These are phyloP conservation scores for Watsonalla binaria DNA, from an alignment of 2,888 invertebrate species.

Conservation along the genomic window DNA sequence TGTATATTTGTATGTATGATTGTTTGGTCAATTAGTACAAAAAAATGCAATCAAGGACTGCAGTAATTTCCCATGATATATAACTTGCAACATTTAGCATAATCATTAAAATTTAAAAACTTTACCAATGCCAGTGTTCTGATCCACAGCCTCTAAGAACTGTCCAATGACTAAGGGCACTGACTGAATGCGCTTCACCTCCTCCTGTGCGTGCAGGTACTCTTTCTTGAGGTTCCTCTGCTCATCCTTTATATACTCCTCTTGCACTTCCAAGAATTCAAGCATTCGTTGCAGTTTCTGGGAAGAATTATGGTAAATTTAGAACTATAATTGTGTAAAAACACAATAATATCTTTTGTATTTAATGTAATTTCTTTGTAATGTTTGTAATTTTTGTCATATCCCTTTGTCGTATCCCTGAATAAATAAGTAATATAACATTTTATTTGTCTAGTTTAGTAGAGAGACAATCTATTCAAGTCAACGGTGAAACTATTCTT, in stretches of 20 bases:
- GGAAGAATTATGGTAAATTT: slow-evolving; percentile 8
- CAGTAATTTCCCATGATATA: neutral
- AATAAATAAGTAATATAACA: no score
- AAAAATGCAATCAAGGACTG: no score
- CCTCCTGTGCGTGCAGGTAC: slow-evolving; percentile 98
- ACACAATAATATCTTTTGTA: no score
- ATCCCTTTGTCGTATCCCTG: neutral
- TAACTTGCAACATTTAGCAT: neutral
- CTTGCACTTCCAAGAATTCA: slow-evolving; percentile 98
- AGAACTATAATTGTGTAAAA: no score
- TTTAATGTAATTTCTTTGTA: slow-evolving; percentile 2
- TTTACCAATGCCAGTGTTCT: slow-evolving; percentile 94
- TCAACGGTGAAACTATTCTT: no score
- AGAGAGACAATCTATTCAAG: no score
- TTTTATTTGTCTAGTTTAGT: no score
- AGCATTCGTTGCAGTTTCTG: slow-evolving; percentile 97
- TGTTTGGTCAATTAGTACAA: no score
- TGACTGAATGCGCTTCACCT: slow-evolving; percentile 99
- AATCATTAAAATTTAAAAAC: neutral
- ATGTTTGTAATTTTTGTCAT: slow-evolving; percentile 1
- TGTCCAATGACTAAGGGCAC: slow-evolving; percentile 99
- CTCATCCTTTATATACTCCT: slow-evolving; percentile 99
- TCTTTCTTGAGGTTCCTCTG: slow-evolving; percentile 99
- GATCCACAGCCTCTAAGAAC: slow-evolving; percentile 99
- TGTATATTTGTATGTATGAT: no score